phyloP scores from a whole-genome alignment of 2,113 vertebrate species.

The Tetrax tetrax region DNA sequence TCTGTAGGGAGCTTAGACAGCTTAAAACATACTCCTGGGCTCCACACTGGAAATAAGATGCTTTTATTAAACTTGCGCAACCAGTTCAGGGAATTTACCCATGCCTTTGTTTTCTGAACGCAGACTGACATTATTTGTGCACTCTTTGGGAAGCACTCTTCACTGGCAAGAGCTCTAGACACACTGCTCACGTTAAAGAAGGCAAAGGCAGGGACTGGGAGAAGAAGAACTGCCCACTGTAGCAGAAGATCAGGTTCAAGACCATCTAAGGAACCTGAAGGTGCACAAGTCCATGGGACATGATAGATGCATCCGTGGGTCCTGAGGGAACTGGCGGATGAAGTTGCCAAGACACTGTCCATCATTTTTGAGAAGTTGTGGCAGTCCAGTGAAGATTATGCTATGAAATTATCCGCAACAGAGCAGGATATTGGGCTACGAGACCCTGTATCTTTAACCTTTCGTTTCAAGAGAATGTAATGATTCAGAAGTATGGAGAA shows the following conservation, averaged over 20 bases:
- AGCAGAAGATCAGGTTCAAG: too few species aligned
- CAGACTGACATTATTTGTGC: neutral
- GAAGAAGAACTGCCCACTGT: too few species aligned
- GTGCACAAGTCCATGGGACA: too few species aligned
- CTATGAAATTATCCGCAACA: neutral
- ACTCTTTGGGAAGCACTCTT: neutral
- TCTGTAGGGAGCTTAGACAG: neutral
- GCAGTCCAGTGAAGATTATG: neutral
- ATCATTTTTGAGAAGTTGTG: too few species aligned
- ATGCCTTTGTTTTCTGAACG: neutral
- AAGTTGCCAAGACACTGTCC: too few species aligned
- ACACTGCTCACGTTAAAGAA: too few species aligned
- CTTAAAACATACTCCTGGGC: neutral
- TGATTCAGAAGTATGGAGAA: neutral
- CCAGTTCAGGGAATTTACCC: neutral
- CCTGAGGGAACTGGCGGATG: too few species aligned
- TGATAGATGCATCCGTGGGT: too few species aligned
- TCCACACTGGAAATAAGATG: neutral
- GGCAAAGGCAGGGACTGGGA: too few species aligned
- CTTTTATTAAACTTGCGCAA: neutral
- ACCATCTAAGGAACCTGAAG: too few species aligned
- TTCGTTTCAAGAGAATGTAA: neutral
- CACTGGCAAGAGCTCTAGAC: too few species aligned
- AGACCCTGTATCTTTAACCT: neutral
- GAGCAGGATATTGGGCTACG: neutral